A percentile compares a stretch with the other conserved stretches of the same genome.
Evolutionary conservation across 1,140 invertebrate species (phyloP).

Genomic region (Papilio machaon): DNA sequence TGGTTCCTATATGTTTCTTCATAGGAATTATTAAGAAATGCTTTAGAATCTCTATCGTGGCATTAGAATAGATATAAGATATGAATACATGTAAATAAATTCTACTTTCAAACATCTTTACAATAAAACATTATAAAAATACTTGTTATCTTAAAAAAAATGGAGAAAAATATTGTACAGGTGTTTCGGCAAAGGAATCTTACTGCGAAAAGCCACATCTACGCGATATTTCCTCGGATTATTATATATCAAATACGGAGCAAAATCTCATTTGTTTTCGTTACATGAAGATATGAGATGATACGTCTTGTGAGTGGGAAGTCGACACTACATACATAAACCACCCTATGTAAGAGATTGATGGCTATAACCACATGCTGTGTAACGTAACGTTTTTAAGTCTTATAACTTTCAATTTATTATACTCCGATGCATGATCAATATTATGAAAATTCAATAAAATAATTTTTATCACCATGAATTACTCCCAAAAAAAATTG

Average conservation of each 20-base stretch:
- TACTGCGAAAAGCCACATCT: background rate
- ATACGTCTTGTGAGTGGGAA: background rate
- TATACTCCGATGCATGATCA: too few species aligned
- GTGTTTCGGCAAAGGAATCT: background rate
- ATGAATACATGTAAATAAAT: too few species aligned
- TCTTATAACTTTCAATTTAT: too few species aligned
- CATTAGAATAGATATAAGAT: too few species aligned
- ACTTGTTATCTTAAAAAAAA: background rate
- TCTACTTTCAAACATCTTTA: too few species aligned
- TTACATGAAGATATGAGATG: conserved; percentile 9
- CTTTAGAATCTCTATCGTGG: background rate
- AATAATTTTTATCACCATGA: too few species aligned
- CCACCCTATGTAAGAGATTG: background rate
- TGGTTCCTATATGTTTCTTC: background rate
- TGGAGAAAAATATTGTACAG: background rate
- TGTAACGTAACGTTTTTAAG: too few species aligned
- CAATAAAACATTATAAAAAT: too few species aligned
- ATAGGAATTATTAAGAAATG: background rate
- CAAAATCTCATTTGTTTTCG: conserved; percentile 8
- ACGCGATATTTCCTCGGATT: background rate
- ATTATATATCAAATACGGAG: background rate
- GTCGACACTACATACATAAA: background rate
- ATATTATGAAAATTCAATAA: too few species aligned
- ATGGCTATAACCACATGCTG: background rate
- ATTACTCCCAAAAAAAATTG: too few species aligned